phyloP scores from a whole-genome alignment of 2,797 vertebrate species.

The Lepus oiostolus region DNA sequence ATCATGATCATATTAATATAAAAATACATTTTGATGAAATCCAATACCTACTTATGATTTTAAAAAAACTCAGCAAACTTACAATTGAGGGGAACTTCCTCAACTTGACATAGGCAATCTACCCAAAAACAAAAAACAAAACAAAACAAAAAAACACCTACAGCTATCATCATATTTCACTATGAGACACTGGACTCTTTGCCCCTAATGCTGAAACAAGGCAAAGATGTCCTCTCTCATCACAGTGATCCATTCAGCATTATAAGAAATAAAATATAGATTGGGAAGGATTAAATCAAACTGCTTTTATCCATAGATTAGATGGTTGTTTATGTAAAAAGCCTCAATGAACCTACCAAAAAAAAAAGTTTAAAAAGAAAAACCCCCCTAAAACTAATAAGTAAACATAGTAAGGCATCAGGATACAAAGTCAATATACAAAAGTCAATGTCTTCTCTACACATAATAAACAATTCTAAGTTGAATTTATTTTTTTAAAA shows the following conservation, averaged over 20 bases:
- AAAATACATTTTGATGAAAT: constrained; percentile 32
- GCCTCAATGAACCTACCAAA: neutral
- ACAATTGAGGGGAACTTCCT: neutral
- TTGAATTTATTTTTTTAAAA: neutral
- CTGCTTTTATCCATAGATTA: neutral
- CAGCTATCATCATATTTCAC: neutral
- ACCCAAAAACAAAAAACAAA: neutral
- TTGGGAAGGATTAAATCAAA: neutral
- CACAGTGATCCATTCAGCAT: neutral
- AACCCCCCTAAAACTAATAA: neutral
- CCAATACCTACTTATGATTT: neutral
- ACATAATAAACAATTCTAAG: neutral
- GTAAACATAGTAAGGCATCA: neutral
- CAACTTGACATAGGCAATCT: neutral
- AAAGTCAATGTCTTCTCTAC: constrained; percentile 1
- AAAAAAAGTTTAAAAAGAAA: neutral
- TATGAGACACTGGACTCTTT: neutral
- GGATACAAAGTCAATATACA: neutral
- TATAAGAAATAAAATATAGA: neutral
- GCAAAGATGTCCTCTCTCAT: neutral
- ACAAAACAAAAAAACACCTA: neutral
- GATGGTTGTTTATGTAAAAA: neutral
- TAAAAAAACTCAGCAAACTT: neutral
- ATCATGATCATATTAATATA: neutral
- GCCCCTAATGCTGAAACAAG: neutral